Conservation (phyloP, 2,113 vertebrate genomes). For the Varanus salvator region DNA sequence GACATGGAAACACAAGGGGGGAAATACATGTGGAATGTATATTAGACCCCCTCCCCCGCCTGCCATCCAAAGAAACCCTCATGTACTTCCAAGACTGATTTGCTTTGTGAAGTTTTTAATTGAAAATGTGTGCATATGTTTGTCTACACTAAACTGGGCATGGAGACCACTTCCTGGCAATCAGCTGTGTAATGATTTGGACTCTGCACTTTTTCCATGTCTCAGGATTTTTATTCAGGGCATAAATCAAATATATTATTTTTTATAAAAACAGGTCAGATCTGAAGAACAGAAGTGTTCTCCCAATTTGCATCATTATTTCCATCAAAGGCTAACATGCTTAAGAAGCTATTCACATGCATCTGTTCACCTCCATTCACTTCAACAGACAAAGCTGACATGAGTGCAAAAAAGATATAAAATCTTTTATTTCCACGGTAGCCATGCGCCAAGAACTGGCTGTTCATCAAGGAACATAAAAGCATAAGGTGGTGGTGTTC, state of each 20-base stretch:
- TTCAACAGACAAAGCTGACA: background rate
- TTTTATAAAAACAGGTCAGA: background rate
- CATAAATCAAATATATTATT: background rate
- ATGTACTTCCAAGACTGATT: background rate
- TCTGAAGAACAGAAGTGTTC: background rate
- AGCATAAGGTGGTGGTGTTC: too few species aligned
- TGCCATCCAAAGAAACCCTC: too few species aligned
- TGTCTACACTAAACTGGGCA: background rate
- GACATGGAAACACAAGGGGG: too few species aligned
- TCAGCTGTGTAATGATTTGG: background rate
- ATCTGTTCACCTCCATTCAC: background rate
- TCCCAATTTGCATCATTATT: background rate
- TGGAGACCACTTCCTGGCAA: background rate
- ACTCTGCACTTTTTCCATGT: background rate
- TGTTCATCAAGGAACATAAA: background rate
- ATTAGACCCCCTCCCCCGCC: background rate
- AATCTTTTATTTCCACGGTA: background rate
- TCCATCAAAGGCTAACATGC: background rate
- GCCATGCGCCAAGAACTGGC: background rate
- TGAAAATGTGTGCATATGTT: background rate
- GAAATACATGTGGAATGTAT: background rate
- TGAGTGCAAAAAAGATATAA: background rate
- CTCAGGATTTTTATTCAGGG: background rate
- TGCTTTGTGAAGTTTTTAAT: constrained; percentile 4
- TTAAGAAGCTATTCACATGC: background rate